Conservation (phyloP, 1,140 invertebrate genomes). For the Drosophila miranda region DNA sequence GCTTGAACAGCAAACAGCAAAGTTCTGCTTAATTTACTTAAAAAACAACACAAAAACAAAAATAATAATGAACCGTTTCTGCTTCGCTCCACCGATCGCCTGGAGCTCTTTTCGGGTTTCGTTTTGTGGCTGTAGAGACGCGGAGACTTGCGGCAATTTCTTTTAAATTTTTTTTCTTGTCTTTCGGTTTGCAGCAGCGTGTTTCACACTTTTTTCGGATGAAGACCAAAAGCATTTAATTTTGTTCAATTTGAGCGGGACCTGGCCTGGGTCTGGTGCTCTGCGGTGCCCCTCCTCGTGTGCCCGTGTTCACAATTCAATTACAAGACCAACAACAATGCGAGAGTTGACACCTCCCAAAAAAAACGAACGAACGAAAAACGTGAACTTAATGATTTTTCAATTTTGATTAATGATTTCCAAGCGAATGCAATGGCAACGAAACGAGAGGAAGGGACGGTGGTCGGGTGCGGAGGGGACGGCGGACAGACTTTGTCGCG, state of each 20-base stretch:
- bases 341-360: constrained; percentile 59
- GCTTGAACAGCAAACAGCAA: constrained; percentile 1
- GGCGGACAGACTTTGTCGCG: too few relatives aligned
- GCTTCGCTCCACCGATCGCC: constrained; percentile 20
- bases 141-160: constrained; percentile 44
- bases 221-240: constrained; percentile 48
- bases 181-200: constrained; percentile 24
- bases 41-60: constrained; percentile 30
- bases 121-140: constrained; percentile 33
- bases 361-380: constrained; percentile 23
- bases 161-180: constrained; percentile 32
- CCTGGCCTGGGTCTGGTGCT: neutral
- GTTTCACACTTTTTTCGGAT: constrained; percentile 58
- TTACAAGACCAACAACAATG: constrained; percentile 59
- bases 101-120: constrained; percentile 40
- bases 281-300: constrained; percentile 15
- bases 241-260: constrained; percentile 31
- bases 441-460: constrained; percentile 30
- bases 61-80: too few relatives aligned
- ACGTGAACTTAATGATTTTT: constrained; percentile 64
- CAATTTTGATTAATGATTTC: constrained; percentile 75
- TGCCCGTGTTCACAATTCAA: constrained; percentile 68
- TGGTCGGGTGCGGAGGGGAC: neutral
- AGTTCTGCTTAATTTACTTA: constrained; percentile 71
- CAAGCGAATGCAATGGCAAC: constrained; percentile 17